A percentile compares a stretch with the other conserved stretches of the same genome.
These are phyloP conservation scores for Calliphora vomitoria DNA, from an alignment of 2,888 invertebrate species.

Conservation along the genomic window DNA sequence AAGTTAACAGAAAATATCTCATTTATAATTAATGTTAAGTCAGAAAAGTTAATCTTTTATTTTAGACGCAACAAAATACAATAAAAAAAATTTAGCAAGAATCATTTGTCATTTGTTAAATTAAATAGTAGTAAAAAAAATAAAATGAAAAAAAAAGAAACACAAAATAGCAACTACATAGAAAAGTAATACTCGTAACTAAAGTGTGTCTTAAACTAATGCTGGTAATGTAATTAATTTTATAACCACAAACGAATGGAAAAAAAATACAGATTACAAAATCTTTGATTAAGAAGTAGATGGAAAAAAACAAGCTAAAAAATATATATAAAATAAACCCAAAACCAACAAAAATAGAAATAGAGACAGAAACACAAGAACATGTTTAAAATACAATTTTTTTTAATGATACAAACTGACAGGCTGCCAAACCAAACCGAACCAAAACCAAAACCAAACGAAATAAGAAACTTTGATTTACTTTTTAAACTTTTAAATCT, in stretches of 20 bases:
- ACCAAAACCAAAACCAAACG: slow-evolving; percentile 21
- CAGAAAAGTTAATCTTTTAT: slow-evolving; percentile 30
- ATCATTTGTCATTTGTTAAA: slow-evolving; percentile 56
- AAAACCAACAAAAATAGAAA: not conserved
- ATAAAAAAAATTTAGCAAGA: slow-evolving; percentile 43
- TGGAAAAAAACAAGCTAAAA: slow-evolving; percentile 16
- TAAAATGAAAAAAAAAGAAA: not conserved
- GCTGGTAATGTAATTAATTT: slow-evolving; percentile 66
- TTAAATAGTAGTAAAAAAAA: slow-evolving; percentile 4
- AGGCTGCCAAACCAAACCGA: slow-evolving; percentile 43
- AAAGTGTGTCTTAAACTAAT: slow-evolving; percentile 53
- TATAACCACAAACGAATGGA: slow-evolving; percentile 44
- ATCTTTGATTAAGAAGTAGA: slow-evolving; percentile 53
- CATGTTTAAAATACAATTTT: slow-evolving; percentile 29
- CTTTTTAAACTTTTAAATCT: slow-evolving; percentile 10
- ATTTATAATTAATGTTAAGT: slow-evolving; percentile 33
- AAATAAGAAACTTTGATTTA: slow-evolving; percentile 43
- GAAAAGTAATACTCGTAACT: not conserved
- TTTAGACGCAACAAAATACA: slow-evolving; percentile 25
- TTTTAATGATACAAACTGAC: slow-evolving; percentile 48
- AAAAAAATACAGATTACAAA: slow-evolving; percentile 49
- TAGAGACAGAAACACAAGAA: slow-evolving; percentile 43
- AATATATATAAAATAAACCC: not conserved
- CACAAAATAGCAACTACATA: not conserved
- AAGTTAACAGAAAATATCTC: slow-evolving; percentile 10